Evolutionary conservation across 2,113 vertebrate species (phyloP).

Genomic region (Stigmatopora nigra): DNA sequence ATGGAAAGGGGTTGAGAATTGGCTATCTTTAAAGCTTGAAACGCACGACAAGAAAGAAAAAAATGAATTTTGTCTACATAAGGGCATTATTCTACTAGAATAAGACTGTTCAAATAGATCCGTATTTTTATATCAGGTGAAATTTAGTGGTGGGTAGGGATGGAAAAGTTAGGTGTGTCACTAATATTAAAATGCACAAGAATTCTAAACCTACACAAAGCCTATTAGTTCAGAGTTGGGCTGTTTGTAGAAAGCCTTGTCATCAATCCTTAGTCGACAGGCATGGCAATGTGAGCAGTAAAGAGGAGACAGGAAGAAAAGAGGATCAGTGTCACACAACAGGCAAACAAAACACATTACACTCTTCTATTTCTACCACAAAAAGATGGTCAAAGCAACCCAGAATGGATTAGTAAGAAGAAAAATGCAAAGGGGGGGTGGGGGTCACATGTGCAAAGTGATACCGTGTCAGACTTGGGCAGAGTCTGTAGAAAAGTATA

Average conservation of each 20-base stretch:
- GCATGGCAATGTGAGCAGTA: slow-evolving; percentile 63
- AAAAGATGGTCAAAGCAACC: slow-evolving; percentile 13
- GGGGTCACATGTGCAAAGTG: slow-evolving; percentile 48
- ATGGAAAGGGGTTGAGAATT: not conserved
- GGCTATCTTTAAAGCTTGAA: too few relatives aligned
- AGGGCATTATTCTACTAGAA: too few relatives aligned
- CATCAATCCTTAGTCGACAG: slow-evolving; percentile 85
- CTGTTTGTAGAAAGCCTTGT: slow-evolving; percentile 99
- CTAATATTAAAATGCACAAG: slow-evolving; percentile 47
- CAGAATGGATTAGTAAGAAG: not conserved
- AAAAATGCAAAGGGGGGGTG: slow-evolving; percentile 8
- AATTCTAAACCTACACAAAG: slow-evolving; percentile 88
- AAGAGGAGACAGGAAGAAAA: slow-evolving; percentile 63
- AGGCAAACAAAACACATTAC: slow-evolving; percentile 34
- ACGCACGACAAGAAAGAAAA: too few relatives aligned
- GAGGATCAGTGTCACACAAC: slow-evolving; percentile 70
- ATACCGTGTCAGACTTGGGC: slow-evolving; percentile 69
- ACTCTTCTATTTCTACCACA: not conserved
- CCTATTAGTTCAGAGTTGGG: slow-evolving; percentile 96
- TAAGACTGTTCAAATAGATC: too few relatives aligned
- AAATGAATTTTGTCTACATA: too few relatives aligned
- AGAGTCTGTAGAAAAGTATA: slow-evolving; percentile 69
- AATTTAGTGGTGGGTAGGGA: slow-evolving; percentile 24
- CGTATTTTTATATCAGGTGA: too few relatives aligned
- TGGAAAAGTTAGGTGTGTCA: slow-evolving; percentile 10